Evolutionary conservation across 2,797 vertebrate species (phyloP), one percentile per base, ranked within the genome.

Genomic region (Nasua narica): DNA sequence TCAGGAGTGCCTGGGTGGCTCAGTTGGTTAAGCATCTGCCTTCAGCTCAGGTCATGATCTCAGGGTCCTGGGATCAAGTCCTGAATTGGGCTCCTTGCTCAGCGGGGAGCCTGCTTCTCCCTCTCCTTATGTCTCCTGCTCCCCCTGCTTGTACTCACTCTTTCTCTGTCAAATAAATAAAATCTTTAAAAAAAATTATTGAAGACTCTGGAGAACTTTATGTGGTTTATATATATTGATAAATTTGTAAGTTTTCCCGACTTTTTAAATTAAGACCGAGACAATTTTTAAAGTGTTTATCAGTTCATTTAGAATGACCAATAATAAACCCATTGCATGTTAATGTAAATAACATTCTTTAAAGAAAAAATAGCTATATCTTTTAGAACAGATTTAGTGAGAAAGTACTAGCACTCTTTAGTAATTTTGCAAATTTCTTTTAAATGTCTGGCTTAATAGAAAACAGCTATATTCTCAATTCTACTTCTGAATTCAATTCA

Each of bases 261-360:
- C 10, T 69, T 81, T 74, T 50, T 77, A 46, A n/a, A 37, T 74
- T 89, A 70, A 86, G 69, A 56, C 48, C 70, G 35, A 86, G 16
- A 87, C 91, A 43, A 43, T 32, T 70, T 86, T 32, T 13, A 40
- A 84, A 76, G 40, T 84, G n/a, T 14, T 50, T 40, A 32, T 35
- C 40, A 52, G 43, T 54, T 95, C 23, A 74, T 60, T 96, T 88
- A 85, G 84, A 72, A 76, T 76, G 15, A 84, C 50, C 7, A 78
- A 16, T 23, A 67, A 4, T 82, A 82, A 95, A 88, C n/a, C n/a
- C 48, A 79, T 21, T 76, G 10, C 3, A 2, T 85, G 54, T 89
- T 94, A 79, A 62, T 48, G 48, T 79, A 58, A 94, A 35, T 91
- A 89, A 88, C 48, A 37, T 96, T 91, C 46, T 90, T 93, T 72